A percentile compares a stretch with the other conserved stretches of the same genome.
Conservation (phyloP, 2,888 invertebrate genomes). For the Glaucopsyche alexis region DNA sequence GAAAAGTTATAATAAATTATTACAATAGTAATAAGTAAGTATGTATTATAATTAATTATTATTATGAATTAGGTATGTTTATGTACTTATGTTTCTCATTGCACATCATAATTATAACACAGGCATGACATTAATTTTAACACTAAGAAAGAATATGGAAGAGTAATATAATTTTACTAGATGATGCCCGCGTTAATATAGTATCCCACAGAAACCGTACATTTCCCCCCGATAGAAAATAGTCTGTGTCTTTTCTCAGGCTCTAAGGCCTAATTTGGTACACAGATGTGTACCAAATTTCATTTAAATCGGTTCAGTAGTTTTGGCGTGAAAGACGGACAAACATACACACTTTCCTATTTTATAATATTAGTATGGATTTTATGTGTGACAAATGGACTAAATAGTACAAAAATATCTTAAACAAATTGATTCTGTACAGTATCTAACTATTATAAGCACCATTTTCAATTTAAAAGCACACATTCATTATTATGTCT, state of each 20-base stretch:
- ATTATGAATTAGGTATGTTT: slow-evolving; percentile 33
- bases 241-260: no score
- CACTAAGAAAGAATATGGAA: slow-evolving; percentile 38
- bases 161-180: slow-evolving; percentile 39
- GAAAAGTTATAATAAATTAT: slow-evolving; percentile 33
- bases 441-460: slow-evolving; percentile 77
- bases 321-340: no score
- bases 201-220: no score
- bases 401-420: slow-evolving; percentile 63
- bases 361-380: no score
- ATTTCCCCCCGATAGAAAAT: no score
- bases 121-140: slow-evolving; percentile 34
- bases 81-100: slow-evolving; percentile 45
- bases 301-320: no score
- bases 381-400: slow-evolving; percentile 24
- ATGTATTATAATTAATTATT: slow-evolving; percentile 47
- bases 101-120: slow-evolving; percentile 44
- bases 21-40: slow-evolving; percentile 35
- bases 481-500: slow-evolving; percentile 22
- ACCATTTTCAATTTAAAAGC: slow-evolving; percentile 67
- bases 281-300: no score
- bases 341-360: no score
- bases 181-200: no score
- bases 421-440: slow-evolving; percentile 78
- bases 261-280: no score